Conservation (phyloP, 2,797 vertebrate species). For the Enteromius argenteus region DNA sequence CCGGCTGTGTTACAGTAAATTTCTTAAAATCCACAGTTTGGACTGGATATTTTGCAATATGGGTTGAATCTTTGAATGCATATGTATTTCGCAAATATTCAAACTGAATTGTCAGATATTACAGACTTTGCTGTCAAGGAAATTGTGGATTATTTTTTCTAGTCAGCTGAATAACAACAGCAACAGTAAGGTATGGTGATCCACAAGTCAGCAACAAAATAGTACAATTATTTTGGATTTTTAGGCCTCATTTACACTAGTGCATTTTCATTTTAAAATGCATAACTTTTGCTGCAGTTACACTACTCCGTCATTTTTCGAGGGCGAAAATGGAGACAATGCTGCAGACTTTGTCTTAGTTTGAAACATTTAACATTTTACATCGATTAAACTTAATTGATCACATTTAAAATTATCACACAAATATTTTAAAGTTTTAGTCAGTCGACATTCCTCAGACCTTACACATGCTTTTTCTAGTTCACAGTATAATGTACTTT, state of each 20-base stretch:
- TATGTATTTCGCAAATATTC: constrained; percentile 12
- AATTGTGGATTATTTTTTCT: background rate
- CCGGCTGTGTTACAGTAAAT: background rate
- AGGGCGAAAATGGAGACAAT: too few species aligned
- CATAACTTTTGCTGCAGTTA: too few species aligned
- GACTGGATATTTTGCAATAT: background rate
- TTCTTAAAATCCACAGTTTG: background rate
- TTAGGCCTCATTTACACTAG: too few species aligned
- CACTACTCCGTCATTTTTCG: too few species aligned
- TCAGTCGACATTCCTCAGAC: background rate
- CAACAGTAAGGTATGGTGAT: background rate
- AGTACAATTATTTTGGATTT: background rate
- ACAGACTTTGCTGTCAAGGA: background rate
- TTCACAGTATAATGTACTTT: background rate
- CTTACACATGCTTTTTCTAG: background rate
- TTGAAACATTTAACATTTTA: too few species aligned
- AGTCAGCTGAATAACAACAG: background rate
- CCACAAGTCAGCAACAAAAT: background rate
- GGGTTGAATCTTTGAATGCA: constrained; percentile 12
- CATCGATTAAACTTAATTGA: too few species aligned
- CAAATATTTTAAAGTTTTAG: background rate
- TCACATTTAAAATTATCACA: background rate
- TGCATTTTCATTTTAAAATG: too few species aligned
- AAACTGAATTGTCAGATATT: background rate
- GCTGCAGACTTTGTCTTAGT: too few species aligned